A percentile compares a stretch with the other conserved stretches of the same genome.
phyloP scores from a whole-genome alignment of 2,888 invertebrate genomes.

The Clepsis dumicolana region DNA sequence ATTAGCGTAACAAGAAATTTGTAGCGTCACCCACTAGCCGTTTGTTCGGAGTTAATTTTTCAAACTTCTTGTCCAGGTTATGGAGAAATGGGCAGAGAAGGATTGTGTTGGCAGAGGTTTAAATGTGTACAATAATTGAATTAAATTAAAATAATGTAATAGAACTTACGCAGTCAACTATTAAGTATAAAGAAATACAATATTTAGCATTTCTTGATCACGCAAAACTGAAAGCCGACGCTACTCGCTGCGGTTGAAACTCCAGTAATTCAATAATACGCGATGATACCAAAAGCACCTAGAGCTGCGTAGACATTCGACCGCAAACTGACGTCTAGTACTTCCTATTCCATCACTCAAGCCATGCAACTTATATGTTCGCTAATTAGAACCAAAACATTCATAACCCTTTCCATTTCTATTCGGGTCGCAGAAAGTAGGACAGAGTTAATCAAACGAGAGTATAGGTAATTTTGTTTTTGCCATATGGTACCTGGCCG shows the following conservation, averaged over 20 bases:
- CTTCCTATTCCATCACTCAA: conserved; percentile 25
- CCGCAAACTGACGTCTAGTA: conserved; percentile 22
- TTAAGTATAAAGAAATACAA: conserved; percentile 15
- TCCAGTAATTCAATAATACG: conserved; percentile 32
- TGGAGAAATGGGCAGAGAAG: no score
- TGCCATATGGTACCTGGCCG: conserved; percentile 34
- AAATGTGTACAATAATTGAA: no score
- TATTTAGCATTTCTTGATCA: conserved; percentile 12
- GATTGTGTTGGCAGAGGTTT: no score
- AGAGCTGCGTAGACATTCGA: conserved; percentile 18
- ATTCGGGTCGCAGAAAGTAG: conserved; percentile 37
- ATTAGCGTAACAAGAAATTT: no score
- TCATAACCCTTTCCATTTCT: conserved; percentile 41
- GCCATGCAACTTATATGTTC: conserved; percentile 9
- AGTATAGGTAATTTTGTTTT: conserved; percentile 38
- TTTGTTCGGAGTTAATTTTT: no score
- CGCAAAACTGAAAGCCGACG: conserved; percentile 33
- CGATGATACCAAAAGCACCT: conserved; percentile 35
- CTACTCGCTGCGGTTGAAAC: conserved; percentile 29
- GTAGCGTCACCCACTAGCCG: no score
- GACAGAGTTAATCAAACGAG: conserved; percentile 37
- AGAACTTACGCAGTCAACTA: no score
- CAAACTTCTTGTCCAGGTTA: no score
- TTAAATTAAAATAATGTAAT: no score
- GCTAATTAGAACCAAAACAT: conserved; percentile 39